Evolutionary conservation across 1,140 invertebrate genomes (phyloP), one percentile per base, ranked within the genome.

Genomic region (Carcinoscorpius rotundicauda): DNA sequence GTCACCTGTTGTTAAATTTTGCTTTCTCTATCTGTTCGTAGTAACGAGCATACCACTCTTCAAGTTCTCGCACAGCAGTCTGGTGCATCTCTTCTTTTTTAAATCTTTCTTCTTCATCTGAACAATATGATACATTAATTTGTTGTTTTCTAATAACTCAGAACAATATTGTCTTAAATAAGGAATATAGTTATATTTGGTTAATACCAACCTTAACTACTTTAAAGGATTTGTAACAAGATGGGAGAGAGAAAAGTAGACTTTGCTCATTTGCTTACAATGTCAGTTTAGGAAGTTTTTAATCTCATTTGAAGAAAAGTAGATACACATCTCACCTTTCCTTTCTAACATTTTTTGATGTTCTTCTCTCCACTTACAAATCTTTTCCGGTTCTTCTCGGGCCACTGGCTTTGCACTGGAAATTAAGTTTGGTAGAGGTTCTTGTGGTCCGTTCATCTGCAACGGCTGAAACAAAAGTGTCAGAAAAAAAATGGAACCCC

Each of bases 41-140:
- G 74, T 97, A 91, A 74, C 93, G 89, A 73, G 87, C 88, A 75
- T 97, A 95, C 94, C 94, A 98, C 73, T 98, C 93, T 75, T 94
- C 91, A 50, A 97, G 78, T 79, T 97, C 93, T 72, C 90, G 87
- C 68, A 87, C 89, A 1, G 91, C 91, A 66, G 86, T 82, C 77
- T 87, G 85, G 67, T 84, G 80, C 79, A 89, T 83, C 75, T 93
- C 91, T 69, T 87, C 83, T 70, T 88, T 91, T 73, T 91, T 91
- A 63, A 82, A 85, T 73, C 94, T 92, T 77, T 97, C 94, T 73
- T 92, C 88, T 50, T 81, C 81, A 84, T 97, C 93, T 89, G 68
- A 3, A 64, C 9, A 65, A 29, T 29, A 29, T 61, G 6, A 55
- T 8, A 55, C 53, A 8, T 55, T 8, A 55, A 55, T 55, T 8